Base-by-base conservation (phyloP, 1,140 invertebrate genomes). In the Drosophila setifemur region DNA sequence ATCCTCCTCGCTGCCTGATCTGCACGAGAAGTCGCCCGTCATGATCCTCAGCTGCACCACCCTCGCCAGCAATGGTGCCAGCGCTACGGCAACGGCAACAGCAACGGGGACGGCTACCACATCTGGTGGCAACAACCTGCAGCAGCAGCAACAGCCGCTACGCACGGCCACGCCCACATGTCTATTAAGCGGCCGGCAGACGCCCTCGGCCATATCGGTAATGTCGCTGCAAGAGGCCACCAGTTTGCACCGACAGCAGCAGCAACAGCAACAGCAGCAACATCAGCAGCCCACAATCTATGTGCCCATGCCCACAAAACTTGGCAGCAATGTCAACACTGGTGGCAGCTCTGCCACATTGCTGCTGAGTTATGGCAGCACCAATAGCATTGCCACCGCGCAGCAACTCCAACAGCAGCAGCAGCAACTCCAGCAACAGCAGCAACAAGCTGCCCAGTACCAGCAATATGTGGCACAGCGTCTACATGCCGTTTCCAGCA, bases 11-110 rank as follows among this genome's bases (percentile, higher is more conserved):
- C 68, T 90, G 66, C 88, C 88, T 73, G 86, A 90, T 88, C 49
- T 90, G 43, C 85, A 88, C 54, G 75, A 90, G 42, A 73, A 88
- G 43, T 89, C 88, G 39, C 78, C 75, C 71, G 89, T 90, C 47
- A 90, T 90, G 89, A 90, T 90, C 23, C 71, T 90, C n/a, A 90
- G 89, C 53, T 90, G 89, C 55, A 90, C 88, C 12, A 89, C 89
- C 52, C 58, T 90, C 21, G 72, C 77, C n/a, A 88, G 72, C 70
- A 83, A 66, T 71, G 82, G 70, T 18, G 60, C 40, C 70, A 64
- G 48, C 31, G 52, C 25, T 28, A 54, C 39, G 33, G 48, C 69
- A 25, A 39, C 53, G 19, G 50, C 64, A 14, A 18, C 55, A 44
- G 57, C 53, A 40, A 23, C 49, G 12, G 31, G 66, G 1, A 16